Conservation (phyloP, 2,888 invertebrate species). For the Flexamia atlantica region DNA sequence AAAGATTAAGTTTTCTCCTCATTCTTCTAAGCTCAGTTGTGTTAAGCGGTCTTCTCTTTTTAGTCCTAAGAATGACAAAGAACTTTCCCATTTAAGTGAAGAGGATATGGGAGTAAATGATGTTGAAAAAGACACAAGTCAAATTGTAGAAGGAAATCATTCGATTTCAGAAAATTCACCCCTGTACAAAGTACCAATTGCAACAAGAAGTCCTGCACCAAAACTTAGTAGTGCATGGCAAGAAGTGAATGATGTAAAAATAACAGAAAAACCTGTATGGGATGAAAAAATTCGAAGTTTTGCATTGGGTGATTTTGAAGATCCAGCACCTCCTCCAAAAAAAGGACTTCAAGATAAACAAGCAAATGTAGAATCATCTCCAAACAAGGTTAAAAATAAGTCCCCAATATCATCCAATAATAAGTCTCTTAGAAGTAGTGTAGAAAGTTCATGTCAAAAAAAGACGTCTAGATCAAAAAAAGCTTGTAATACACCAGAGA, state of each 20-base stretch:
- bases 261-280: constrained; percentile 42
- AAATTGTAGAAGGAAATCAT: neutral
- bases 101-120: neutral
- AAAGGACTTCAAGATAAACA: constrained; percentile 3
- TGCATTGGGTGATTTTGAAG: constrained; percentile 38
- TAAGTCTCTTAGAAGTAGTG: neutral
- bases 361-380: neutral
- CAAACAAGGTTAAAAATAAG: neutral
- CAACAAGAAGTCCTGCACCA: constrained; percentile 46
- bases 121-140: neutral
- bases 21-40: constrained; percentile 18
- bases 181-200: constrained; percentile 26
- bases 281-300: constrained; percentile 52
- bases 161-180: neutral
- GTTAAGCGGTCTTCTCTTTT: constrained; percentile 49
- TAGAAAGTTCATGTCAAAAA: neutral
- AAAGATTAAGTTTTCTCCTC: constrained; percentile 34
- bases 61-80: constrained; percentile 32
- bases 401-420: neutral
- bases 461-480: constrained; percentile 10
- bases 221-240: constrained; percentile 41
- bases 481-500: neutral
- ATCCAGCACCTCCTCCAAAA: constrained; percentile 48
- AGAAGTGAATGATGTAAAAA: constrained; percentile 47
- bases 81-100: constrained; percentile 38